Percentiles rank a stretch among this genome's conserved stretches.
Evolutionary conservation across 2,113 vertebrate genomes (phyloP).

Genomic region (Erythrocercus mccallii): DNA sequence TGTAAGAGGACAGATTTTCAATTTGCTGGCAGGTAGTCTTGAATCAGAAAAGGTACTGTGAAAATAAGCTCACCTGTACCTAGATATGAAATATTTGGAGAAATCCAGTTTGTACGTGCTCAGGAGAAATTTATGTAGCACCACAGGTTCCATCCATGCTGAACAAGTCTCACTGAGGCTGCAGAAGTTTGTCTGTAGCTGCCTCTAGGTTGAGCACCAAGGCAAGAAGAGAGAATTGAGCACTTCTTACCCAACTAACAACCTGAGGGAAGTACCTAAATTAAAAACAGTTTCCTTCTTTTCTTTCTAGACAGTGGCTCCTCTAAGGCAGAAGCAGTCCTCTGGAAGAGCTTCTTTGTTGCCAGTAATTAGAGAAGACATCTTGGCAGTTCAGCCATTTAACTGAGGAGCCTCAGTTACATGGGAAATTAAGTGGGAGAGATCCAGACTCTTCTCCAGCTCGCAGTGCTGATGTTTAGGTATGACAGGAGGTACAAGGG

Average conservation of each 20-base stretch:
- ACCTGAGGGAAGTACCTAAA: neutral
- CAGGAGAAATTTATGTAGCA: neutral
- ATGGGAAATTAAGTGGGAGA: neutral
- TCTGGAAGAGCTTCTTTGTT: neutral
- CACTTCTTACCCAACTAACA: neutral
- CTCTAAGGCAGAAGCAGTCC: neutral
- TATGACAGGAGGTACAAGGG: neutral
- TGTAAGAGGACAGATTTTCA: neutral
- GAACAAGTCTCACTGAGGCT: neutral
- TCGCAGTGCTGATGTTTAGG: neutral
- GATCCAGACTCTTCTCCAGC: neutral
- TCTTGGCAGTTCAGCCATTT: neutral
- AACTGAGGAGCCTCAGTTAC: neutral
- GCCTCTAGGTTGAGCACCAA: neutral
- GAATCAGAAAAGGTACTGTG: neutral
- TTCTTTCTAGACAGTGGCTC: neutral
- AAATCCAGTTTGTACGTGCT: fast-evolving
- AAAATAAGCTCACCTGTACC: neutral
- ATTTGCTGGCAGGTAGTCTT: neutral
- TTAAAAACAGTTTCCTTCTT: neutral
- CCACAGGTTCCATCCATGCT: neutral
- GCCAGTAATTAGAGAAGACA: neutral
- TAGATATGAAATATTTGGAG: neutral
- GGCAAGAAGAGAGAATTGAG: neutral
- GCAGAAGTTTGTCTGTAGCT: neutral